Evolutionary conservation across 2,113 vertebrate genomes (phyloP), one percentile per base, ranked within the genome.

Genomic region (Montifringilla adamsi): DNA sequence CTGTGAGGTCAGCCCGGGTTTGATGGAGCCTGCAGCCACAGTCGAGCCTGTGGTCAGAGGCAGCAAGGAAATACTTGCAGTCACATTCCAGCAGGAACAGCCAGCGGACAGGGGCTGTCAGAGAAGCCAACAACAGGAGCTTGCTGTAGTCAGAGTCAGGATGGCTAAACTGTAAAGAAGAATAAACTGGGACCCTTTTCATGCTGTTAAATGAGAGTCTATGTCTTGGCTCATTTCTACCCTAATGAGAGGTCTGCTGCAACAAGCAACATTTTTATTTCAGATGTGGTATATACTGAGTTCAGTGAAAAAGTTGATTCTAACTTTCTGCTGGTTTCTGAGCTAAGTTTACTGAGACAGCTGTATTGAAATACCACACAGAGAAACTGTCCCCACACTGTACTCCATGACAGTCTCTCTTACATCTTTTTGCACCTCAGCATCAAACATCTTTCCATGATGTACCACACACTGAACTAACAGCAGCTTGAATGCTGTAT

Each of bases 381-480:
- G 21, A 39, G 11, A 66, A 74, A 50, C 6, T 27, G 13, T 9
- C 17, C 27, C 30, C 50, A 66, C 9, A 5, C 13, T 31, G 56
- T 31, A 55, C 30, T 69, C 44, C 2, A 35, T 35, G 64, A 35
- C 33, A 70, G 50, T 20, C 87, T 33, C 1, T 5, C 49, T 33
- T 30, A 64, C 28, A 26, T 35, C 47, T 44, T 75, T 47, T 23
- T 73, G 23, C n/a, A 41, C 1, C 2, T 59, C 62, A 47, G 11
- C 41, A 30, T 31, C 24, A 44, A 76, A 58, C 41, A 58, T 16
- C 30, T 24, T 64, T 27, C 56, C 47, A 27, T 12, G 37, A 35
- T 5, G 52, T 0, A 31, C 6, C 44, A n/a, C 28, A 43, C 0
- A 0, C 39, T 67, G 46, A 84, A 50, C 39, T 11, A 59, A n/a